Base-by-base conservation (phyloP, 1,140 invertebrate species). In the Drosophila mojavensis region DNA sequence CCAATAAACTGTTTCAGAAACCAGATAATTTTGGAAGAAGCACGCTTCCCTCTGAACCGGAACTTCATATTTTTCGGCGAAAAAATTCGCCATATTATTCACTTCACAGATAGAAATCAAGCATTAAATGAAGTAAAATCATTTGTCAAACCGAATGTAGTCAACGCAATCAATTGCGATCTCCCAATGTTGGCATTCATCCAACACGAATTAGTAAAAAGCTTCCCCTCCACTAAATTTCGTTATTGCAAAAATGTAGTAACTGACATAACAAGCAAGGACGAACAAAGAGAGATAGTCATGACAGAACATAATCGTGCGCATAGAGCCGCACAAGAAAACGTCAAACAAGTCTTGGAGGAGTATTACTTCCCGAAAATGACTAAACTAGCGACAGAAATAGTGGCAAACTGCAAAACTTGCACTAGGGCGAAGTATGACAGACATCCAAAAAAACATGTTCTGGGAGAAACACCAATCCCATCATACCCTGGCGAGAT, bases 321-420 rank as follows among this genome's bases (percentile, higher is more conserved):
- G 2, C 58, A 61, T 28, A 48, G 43, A 20, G 58, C 43, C 1
- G 45, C 58, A n/a, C 45, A 50, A 61, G 45, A 61, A 30, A 48
- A 61, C 28, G 24, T 36, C 6, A 48, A 48, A 15, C 45, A 61
- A 15, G 11, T 61, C 45, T 24, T 24, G 20, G 20, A 24, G 20
- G 20, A 24, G 20, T 24, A 24, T 24, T 24, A 24, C 20, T 24
- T 24, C 20, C 20, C 20, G 20, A 24, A 24, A 24, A 24, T 24
- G 20, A 24, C 20, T 1, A 24, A 24, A 24, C 20, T 24, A 24
- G 20, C 20, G 20, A 24, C 1, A 24, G 20, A 24, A 2, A 24
- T 24, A 24, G 20, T 24, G 20, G 3, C 20, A 24, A 24, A 24
- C 20, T 24, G 20, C 20, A 24, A 24, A 24, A 24, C 20, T 20